These are phyloP conservation scores for Dipodomys stephensi DNA, from an alignment of 2,113 vertebrate genomes.

Conservation along the genomic window DNA sequence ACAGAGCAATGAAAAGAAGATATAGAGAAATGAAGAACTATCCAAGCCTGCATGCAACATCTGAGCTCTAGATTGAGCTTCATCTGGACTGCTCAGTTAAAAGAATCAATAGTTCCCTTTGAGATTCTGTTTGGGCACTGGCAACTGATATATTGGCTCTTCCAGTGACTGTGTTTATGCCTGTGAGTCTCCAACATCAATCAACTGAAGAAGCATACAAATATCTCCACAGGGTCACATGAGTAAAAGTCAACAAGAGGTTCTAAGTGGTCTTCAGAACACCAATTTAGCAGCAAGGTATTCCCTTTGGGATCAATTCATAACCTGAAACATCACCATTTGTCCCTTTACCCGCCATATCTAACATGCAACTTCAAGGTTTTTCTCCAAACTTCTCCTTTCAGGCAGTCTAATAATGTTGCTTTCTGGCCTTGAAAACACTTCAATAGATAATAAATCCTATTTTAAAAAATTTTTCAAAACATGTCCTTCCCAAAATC, in stretches of 20 bases:
- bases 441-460: neutral
- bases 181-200: neutral
- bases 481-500: too few relatives aligned
- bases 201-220: neutral
- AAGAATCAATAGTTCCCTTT: neutral
- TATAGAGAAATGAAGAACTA: neutral
- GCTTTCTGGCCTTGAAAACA: neutral
- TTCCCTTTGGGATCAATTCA: neutral
- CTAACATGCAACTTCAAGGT: neutral
- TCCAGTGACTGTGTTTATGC: neutral
- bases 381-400: neutral
- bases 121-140: neutral
- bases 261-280: neutral
- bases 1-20: neutral
- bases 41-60: neutral
- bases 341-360: constrained; percentile 5
- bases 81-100: neutral
- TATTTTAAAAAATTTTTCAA: too few relatives aligned
- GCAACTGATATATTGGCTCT: neutral
- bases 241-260: neutral
- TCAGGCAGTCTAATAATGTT: neutral
- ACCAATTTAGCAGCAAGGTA: neutral
- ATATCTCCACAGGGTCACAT: neutral
- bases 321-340: neutral
- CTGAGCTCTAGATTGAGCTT: neutral